Base-by-base conservation (phyloP, 2,797 vertebrate genomes). In the Passerculus sandwichensis region DNA sequence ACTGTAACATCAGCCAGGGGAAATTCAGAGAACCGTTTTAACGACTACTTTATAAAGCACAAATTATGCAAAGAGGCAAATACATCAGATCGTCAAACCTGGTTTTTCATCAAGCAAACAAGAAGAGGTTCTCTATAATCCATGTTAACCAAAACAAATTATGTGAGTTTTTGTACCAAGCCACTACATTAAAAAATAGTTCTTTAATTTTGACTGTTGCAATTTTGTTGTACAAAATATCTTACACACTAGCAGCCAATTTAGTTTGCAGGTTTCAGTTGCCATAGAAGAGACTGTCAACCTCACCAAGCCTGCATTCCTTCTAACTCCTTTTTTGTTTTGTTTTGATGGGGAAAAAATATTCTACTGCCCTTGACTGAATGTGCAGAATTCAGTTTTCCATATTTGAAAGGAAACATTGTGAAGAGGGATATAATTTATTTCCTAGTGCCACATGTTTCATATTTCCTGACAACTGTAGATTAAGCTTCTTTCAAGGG, bases 401-500 rank as follows among this genome's bases (percentile, higher is more conserved):
- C 48, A 15, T 77, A 86, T 82, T 29, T 91, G 76, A 95, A 93
- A 88, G 67, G 77, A 79, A 93, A 93, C 42, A 80, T 60, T 93
- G 80, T 96, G 88, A 84, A 71, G 80, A 88, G 38, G 48, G 38
- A 93, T 71, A 57, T 50, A 90, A 97, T 90, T 94, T 91, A 90
- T 74, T 91, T 94, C 70, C 90, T 56, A 93, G 44, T 42, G 66
- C 74, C 85, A 83, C n/a, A 57, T 89, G 91, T 85, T 96, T 96
- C 88, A 56, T 84, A 96, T 96, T 96, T 96, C 86, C 93, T 92
- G 95, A 94, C 94, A 97, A 95, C 85, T 93, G 87, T 71, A 93
- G 85, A 93, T 97, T 96, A 94, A 95, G 90, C 91, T 94, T 97
- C 77, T 92, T 93, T 97, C 94, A 90, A 92, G 95, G 88, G 93